Conservation (phyloP, 2,888 invertebrate species). For the Geotrupes spiniger region DNA sequence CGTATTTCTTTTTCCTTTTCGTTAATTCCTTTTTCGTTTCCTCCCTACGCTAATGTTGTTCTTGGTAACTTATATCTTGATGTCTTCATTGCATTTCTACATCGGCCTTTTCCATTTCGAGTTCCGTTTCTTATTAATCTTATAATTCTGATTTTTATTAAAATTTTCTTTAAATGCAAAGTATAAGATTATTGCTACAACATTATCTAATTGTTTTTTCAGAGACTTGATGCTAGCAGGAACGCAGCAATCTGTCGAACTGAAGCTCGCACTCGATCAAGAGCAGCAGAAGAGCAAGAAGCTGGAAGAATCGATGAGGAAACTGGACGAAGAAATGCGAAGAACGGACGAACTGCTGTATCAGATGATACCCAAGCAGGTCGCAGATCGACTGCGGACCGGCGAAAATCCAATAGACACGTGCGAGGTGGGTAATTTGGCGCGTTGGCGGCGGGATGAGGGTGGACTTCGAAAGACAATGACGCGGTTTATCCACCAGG, state of each 20-base stretch:
- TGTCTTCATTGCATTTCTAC: too few relatives aligned
- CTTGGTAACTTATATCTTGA: too few relatives aligned
- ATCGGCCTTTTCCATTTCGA: too few relatives aligned
- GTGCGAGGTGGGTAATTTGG: constrained; percentile 75
- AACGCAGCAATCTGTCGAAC: constrained; percentile 94
- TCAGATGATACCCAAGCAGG: constrained; percentile 98
- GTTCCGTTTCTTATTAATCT: too few relatives aligned
- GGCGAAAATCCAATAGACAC: constrained; percentile 97
- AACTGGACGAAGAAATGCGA: constrained; percentile 93
- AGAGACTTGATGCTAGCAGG: constrained; percentile 94
- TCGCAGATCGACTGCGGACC: constrained; percentile 86
- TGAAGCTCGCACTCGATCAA: constrained; percentile 92
- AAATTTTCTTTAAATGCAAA: too few relatives aligned
- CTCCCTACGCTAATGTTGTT: too few relatives aligned
- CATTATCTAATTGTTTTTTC: constrained; percentile 3
- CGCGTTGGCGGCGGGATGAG: too few relatives aligned
- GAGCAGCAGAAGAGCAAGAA: constrained; percentile 97
- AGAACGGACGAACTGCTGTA: constrained; percentile 93
- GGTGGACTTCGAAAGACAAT: too few relatives aligned
- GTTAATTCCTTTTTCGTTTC: too few relatives aligned
- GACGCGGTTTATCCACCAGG: too few relatives aligned
- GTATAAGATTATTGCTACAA: neutral
- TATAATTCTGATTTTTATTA: too few relatives aligned
- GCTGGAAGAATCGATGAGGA: constrained; percentile 93
- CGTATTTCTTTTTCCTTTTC: too few relatives aligned